Percentiles rank a stretch among this genome's conserved stretches.
These are phyloP conservation scores for Phortica magna DNA, from an alignment of 2,888 invertebrate species.

Conservation along the genomic window DNA sequence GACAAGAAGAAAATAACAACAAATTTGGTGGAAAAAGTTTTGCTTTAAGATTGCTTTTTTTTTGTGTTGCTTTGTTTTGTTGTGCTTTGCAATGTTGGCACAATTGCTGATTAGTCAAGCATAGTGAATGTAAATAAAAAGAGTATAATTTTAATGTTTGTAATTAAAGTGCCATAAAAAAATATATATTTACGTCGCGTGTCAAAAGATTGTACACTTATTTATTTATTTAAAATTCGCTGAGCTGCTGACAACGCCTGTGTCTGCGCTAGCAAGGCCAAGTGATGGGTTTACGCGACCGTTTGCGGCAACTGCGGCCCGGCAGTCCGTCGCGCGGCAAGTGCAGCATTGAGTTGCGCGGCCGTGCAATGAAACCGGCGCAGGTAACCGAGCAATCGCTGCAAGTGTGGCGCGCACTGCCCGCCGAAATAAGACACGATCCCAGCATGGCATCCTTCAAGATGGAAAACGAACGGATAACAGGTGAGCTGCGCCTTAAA, in stretches of 20 bases:
- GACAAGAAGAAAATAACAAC: not conserved
- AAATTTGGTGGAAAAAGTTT: not conserved
- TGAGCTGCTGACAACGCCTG: not conserved
- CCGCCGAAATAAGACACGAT: constrained; percentile 83
- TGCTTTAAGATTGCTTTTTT: not conserved
- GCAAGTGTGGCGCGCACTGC: constrained; percentile 83
- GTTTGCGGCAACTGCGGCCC: constrained; percentile 58
- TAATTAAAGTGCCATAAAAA: not conserved
- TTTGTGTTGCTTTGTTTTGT: too few species aligned
- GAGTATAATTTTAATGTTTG: not conserved
- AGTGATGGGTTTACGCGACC: constrained; percentile 67
- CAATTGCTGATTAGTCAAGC: too few species aligned
- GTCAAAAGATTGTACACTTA: not conserved
- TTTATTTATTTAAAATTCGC: not conserved
- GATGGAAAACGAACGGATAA: constrained; percentile 76
- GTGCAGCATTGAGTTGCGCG: constrained; percentile 64
- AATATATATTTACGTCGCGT: not conserved
- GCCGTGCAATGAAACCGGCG: constrained; percentile 76
- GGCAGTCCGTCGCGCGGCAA: constrained; percentile 57
- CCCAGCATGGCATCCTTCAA: constrained; percentile 82
- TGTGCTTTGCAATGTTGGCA: not conserved
- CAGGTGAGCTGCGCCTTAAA: constrained; percentile 65
- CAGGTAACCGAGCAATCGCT: constrained; percentile 82
- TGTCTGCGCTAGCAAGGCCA: too few species aligned
- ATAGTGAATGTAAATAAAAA: too few species aligned